phyloP scores from a whole-genome alignment of 1,140 invertebrate species.

The Augochlora pura region DNA sequence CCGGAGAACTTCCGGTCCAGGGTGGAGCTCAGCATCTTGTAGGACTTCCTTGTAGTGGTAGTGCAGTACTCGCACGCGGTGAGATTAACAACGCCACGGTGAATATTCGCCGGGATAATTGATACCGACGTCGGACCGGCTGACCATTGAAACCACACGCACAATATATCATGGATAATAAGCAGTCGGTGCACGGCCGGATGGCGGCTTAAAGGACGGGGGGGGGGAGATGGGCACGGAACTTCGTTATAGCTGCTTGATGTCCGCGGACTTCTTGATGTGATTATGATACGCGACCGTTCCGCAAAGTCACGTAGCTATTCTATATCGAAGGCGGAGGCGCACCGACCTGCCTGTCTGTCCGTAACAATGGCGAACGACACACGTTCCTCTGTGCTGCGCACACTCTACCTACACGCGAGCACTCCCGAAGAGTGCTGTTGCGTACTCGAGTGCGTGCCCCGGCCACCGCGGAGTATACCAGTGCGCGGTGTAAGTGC shows the following conservation, averaged over 20 bases:
- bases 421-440: too few relatives aligned
- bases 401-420: not conserved
- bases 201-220: not conserved
- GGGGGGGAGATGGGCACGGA: not conserved
- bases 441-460: not conserved
- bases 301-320: constrained; percentile 61
- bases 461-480: too few relatives aligned
- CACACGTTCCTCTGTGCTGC: constrained; percentile 1
- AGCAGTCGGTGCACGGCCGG: constrained; percentile 45
- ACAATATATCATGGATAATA: constrained; percentile 68
- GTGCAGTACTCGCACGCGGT: not conserved
- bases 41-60: constrained; percentile 6
- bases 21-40: constrained; percentile 28
- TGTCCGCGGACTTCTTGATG: constrained; percentile 46
- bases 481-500: not conserved
- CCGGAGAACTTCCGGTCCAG: not conserved
- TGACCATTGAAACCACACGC: constrained; percentile 62
- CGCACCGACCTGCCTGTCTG: not conserved
- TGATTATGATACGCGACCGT: constrained; percentile 59
- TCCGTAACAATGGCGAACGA: constrained; percentile 44
- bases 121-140: constrained; percentile 63
- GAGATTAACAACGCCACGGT: constrained; percentile 58
- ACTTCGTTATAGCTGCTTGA: constrained; percentile 45
- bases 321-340: constrained; percentile 47
- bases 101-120: constrained; percentile 65